phyloP scores from a whole-genome alignment of 1,140 invertebrate species.

The Papilio glaucus region DNA sequence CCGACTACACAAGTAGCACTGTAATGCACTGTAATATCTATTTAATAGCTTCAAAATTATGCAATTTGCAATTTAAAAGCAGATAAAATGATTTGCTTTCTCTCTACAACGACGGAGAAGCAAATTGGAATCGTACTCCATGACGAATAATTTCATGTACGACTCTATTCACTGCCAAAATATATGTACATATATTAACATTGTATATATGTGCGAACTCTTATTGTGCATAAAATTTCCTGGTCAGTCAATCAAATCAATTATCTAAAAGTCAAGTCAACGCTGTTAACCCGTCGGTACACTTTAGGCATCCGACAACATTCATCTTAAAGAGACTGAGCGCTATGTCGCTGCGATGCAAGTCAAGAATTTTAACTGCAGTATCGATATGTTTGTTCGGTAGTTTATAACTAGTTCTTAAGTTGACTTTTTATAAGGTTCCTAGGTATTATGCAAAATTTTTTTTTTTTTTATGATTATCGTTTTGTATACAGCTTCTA shows the following conservation, averaged over 20 bases:
- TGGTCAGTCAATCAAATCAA: conserved; percentile 17
- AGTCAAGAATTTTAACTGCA: conserved; percentile 4
- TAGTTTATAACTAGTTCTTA: neutral
- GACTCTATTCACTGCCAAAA: neutral
- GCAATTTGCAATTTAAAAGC: conserved; percentile 50
- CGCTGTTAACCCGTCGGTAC: neutral
- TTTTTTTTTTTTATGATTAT: too few relatives aligned
- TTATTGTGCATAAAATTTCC: conserved; percentile 1
- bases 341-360: neutral
- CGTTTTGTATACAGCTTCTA: too few relatives aligned
- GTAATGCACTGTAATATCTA: conserved; percentile 15
- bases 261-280: conserved; percentile 18
- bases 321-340: neutral
- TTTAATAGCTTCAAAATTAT: conserved; percentile 52
- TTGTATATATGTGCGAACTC: neutral
- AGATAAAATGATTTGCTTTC: conserved; percentile 59
- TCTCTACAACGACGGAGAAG: conserved; percentile 59
- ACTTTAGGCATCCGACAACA: neutral
- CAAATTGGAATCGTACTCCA: conserved; percentile 57
- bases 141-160: conserved; percentile 52
- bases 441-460: too few relatives aligned
- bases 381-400: neutral
- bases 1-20: too few relatives aligned
- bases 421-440: neutral
- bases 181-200: conserved; percentile 20